phyloP scores from a whole-genome alignment of 2,113 vertebrate genomes.

The Pelusios castaneus region DNA sequence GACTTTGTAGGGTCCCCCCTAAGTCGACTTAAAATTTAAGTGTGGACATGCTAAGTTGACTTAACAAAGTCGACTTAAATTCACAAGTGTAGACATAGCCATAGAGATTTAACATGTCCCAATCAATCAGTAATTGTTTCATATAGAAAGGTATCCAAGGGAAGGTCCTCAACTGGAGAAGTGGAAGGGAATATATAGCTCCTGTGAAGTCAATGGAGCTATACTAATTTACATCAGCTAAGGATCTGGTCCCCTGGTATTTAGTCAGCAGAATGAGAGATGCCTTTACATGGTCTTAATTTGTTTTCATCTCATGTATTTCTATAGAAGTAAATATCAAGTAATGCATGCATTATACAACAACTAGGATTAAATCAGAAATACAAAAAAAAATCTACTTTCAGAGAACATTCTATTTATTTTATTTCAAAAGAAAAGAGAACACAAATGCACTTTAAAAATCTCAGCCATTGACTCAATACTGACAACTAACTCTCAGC shows the following conservation, averaged over 20 bases:
- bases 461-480: slow-evolving; percentile 1
- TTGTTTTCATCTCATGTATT: background rate
- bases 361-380: background rate
- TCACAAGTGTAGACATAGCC: no score
- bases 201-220: background rate
- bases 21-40: no score
- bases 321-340: background rate
- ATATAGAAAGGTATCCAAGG: background rate
- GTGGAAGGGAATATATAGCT: background rate
- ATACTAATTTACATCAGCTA: background rate
- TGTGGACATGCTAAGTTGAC: no score
- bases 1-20: no score
- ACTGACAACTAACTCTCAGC: background rate
- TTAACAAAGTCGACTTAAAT: no score
- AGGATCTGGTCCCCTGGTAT: background rate
- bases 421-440: background rate
- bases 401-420: background rate
- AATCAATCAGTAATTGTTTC: background rate
- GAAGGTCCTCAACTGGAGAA: background rate
- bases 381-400: background rate
- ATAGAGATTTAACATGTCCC: background rate
- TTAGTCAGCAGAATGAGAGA: background rate
- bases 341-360: slow-evolving; percentile 14
- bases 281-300: background rate
- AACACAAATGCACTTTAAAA: background rate